Conservation (phyloP, 2,888 invertebrate species). For the Apamea sordens region DNA sequence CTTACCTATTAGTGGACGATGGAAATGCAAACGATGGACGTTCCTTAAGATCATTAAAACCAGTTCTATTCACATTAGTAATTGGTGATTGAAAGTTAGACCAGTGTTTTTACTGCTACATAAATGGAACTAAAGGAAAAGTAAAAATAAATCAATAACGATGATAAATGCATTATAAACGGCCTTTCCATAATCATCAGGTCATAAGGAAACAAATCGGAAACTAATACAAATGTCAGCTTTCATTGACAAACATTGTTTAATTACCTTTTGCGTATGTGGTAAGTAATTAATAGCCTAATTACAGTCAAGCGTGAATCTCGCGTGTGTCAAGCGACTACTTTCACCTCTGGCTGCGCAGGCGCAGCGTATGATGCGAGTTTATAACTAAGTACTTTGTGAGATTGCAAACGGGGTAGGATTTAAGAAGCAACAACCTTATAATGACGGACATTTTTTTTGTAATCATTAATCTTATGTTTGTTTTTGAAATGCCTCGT, state of each 20-base stretch:
- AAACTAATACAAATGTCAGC: slow-evolving; percentile 21
- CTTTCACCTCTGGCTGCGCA: slow-evolving; percentile 56
- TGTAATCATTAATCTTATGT: not conserved
- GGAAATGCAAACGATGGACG: too few relatives aligned
- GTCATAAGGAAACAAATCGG: slow-evolving; percentile 45
- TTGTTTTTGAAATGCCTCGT: too few relatives aligned
- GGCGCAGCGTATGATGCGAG: slow-evolving; percentile 42
- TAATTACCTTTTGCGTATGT: slow-evolving; percentile 17
- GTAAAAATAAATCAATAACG: not conserved
- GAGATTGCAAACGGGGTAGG: slow-evolving; percentile 6
- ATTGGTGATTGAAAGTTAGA: not conserved
- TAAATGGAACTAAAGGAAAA: not conserved
- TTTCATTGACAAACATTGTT: slow-evolving; percentile 18
- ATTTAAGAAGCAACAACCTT: not conserved
- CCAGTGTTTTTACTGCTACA: not conserved
- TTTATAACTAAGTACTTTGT: slow-evolving; percentile 30
- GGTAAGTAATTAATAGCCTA: slow-evolving; percentile 53
- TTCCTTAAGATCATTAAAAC: not conserved
- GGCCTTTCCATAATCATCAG: not conserved
- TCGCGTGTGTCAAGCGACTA: slow-evolving; percentile 63
- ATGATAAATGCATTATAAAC: not conserved
- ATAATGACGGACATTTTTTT: not conserved
- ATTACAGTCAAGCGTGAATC: slow-evolving; percentile 60
- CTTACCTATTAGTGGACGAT: too few relatives aligned
- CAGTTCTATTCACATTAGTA: not conserved